Evolutionary conservation across 2,888 invertebrate genomes (phyloP).

Genomic region (Erynnis tages): DNA sequence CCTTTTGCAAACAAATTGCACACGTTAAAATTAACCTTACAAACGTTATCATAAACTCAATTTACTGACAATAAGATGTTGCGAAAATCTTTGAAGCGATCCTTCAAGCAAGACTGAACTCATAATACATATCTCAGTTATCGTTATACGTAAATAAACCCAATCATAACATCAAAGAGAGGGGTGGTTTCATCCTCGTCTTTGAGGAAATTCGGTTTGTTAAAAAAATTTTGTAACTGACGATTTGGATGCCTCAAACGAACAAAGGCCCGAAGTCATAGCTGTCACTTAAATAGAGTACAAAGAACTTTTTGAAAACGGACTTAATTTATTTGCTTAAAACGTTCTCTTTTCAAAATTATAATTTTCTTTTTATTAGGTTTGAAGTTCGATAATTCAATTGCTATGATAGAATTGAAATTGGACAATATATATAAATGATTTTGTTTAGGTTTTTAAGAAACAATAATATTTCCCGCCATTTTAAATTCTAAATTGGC

Average conservation of each 20-base stretch:
- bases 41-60: constrained; percentile 27
- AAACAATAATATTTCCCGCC: too few species aligned
- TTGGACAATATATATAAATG: too few species aligned
- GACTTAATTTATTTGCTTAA: too few species aligned
- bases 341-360: too few species aligned
- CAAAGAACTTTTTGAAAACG: not conserved
- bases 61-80: constrained; percentile 33
- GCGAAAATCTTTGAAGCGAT: constrained; percentile 28
- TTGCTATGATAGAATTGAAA: too few species aligned
- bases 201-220: constrained; percentile 25
- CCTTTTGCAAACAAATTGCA: constrained; percentile 3
- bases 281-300: not conserved
- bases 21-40: not conserved
- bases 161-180: constrained; percentile 56
- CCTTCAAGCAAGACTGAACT: constrained; percentile 20
- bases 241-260: not conserved
- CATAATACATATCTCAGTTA: constrained; percentile 32
- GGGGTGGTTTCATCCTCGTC: constrained; percentile 39
- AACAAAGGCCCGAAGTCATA: not conserved
- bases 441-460: too few species aligned
- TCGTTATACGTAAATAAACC: constrained; percentile 57
- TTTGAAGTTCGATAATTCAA: too few species aligned
- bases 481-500: too few species aligned
- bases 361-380: too few species aligned
- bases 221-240: constrained; percentile 7